Evolutionary conservation across 2,113 vertebrate species (phyloP), one percentile per base, ranked within the genome.

Genomic region (Carassius auratus): DNA sequence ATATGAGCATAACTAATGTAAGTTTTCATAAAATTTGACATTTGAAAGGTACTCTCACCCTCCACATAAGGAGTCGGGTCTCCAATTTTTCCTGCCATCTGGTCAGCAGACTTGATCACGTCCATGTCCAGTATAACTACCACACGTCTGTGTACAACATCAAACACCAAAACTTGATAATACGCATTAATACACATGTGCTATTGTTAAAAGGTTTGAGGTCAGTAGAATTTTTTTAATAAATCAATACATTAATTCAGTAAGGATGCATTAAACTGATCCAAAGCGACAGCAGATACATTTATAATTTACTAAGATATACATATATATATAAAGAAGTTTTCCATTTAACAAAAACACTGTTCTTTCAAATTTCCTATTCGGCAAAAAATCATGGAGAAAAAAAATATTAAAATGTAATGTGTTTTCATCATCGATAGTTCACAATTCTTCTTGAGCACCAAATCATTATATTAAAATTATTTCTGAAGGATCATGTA

Each of bases 91-190:
- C 95, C 90, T 62, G 83, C 90, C 81, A 97, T 95, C 1, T 93
- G 91, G 62, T 94, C 94, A 33, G 96, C 97, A 66, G 95, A 86
- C 83, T 95, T 96, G 90, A 99, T 74, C 85, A 99, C 95, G 1
- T 95, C 92, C 82, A 99, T 87, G 76, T 98, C 97, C 94, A 99
- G 94, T 91, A 99, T 95, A 89, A 99, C 96, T 50, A 99, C 94
- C 76, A 99, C 97, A 81, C 95, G 96, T 89, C 98, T 99, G 87
- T 45, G 91, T 30, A 89, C 10, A 81, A 26, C 68, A 62, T 42
- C 17, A 83, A 42, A 57, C 2, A 48, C 4, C 3, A 55, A 12
- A 21, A 30, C 26, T 55, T n/a, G 21, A 75, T 50, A 30, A 52
- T 14, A 52, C 17, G 13, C 13, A 76, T 50, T 6, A 73, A n/a